Evolutionary conservation across 2,888 invertebrate genomes (phyloP), one percentile per base, ranked within the genome.

Genomic region (Strigamia transsilvanica): DNA sequence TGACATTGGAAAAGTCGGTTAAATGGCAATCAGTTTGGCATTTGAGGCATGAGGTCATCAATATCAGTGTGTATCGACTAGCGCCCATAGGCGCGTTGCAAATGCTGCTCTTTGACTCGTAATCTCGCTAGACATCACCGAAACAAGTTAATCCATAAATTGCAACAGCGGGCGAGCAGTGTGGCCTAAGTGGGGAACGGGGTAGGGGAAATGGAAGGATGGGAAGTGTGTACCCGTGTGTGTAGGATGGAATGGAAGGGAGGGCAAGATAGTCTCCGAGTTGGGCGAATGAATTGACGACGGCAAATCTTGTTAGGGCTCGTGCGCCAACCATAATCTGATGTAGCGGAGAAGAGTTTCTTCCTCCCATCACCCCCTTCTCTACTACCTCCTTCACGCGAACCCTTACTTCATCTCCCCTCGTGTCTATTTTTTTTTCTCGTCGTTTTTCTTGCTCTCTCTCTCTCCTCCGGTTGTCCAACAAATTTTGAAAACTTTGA

Each of bases 11-110:
- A 46, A n/a, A 46, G 46, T 46, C 46, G 46, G 46, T 46, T 46
- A 46, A 46, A 46, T 46, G 46, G 46, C 46, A 46, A 46, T 46
- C 46, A 46, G 46, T 46, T 46, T 46, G 46, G 46, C 46, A 46
- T 46, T 46, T 46, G 46, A 46, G 46, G 46, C 46, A 46, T 46
- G 46, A 46, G 46, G 46, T 46, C 46, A 46, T 46, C 46, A 46
- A 46, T 46, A 46, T 46, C 46, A 46, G 46, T 46, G 46, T 46
- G 46, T 46, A 46, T 46, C 46, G 46, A 46, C 46, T 46, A 46
- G 46, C 46, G 46, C 46, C 46, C 46, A 46, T 46, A 46, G 46
- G 46, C 46, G 46, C n/a, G 46, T n/a, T 46, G 46, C 46, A 46
- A 46, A 46, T 46, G 46, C 46, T 46, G 46, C 46, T 46, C 46